Evolutionary conservation across 2,113 vertebrate species (phyloP), one percentile per base, ranked within the genome.

Genomic region (Stigmatopora nigra): DNA sequence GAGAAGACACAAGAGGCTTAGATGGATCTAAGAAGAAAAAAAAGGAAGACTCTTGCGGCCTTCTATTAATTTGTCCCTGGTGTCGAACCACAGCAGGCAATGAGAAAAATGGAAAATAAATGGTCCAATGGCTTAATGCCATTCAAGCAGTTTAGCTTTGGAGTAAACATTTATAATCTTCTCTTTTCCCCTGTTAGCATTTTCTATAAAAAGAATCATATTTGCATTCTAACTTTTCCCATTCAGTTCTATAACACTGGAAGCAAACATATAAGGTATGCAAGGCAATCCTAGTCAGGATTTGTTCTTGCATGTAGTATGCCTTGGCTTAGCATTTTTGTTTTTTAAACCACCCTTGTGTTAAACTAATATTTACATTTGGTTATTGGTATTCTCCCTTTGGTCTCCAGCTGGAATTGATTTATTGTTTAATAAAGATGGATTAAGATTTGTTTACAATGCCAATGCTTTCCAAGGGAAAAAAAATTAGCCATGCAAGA

Each of bases 11-110:
- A 31, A n/a, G 58, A 69, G 67, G 69, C 65, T 66, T 56, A 20
- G 67, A 76, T 47, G 51, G 22, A 61, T 80, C 66, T 61, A 64
- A 20, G 7, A 67, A 57, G 16, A 16, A 57, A 35, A 16, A 36
- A 57, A 57, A 55, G 25, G 25, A n/a, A 57, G 5, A 38, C 72
- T 76, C 68, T 64, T 70, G 69, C 84, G 84, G 82, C 74, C 74
- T 84, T 79, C 73, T 1, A 45, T 69, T 82, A 76, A 82, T 82
- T 82, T 70, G 63, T 80, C 73, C 72, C 57, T 2, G 10, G 53
- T 58, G 78, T 45, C 63, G 67, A 73, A 61, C 63, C 64, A 55
- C 67, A 38, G 44, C 44, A 65, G 58, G 0, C 17, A 68, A 47
- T 47, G 45, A 58, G n/a, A 14, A 73, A 73, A 15, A 22, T 45